Evolutionary conservation across 1,140 invertebrate genomes (phyloP), one percentile per base, ranked within the genome.

Genomic region (Globodera ellingtonae): DNA sequence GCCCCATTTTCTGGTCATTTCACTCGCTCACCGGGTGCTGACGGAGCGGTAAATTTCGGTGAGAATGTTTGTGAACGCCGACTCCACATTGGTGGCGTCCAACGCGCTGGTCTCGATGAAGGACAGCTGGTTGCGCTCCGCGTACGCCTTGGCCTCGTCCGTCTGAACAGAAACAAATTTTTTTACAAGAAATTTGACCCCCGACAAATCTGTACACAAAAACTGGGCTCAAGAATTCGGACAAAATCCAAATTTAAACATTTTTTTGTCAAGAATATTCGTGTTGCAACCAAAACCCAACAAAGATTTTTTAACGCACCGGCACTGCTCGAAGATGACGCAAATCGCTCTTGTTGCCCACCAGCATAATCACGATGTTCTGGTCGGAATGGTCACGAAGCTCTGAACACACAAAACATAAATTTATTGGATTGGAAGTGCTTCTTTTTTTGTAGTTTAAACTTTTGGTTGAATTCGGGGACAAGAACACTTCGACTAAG

Each of bases 61-160:
- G 91, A 99, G 93, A 92, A 99, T 99, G 92, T 99, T 98, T 92
- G 98, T 96, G 92, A 99, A 99, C 91, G 98, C 98, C n/a, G 82
- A 82, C 9, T 78, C 81, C 86, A 99, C 98, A 91, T 99, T 99
- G 76, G 97, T 99, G 73, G 97, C 98, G 92, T 99, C 98, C 89
- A 99, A 92, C 83, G 98, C 98, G 83, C 97, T 98, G 77, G 98
- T 99, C 93, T 99, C 98, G 90, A 99, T 99, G 91, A 99, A 99
- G 89, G 95, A 97, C 85, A 99, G 92, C 86, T 94, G 94, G 91
- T 99, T 97, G 87, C 93, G 93, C 91, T 98, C 97, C 90, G 97
- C 97, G 92, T 98, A 99, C 66, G 93, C 93, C 91, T 94, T 96
- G 82, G 97, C 97, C 91, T 99, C 97, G 90, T 99, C 97, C 83